Evolutionary conservation across 2,888 invertebrate species (phyloP), one percentile per base, ranked within the genome.

Genomic region (Clivina fossor): DNA sequence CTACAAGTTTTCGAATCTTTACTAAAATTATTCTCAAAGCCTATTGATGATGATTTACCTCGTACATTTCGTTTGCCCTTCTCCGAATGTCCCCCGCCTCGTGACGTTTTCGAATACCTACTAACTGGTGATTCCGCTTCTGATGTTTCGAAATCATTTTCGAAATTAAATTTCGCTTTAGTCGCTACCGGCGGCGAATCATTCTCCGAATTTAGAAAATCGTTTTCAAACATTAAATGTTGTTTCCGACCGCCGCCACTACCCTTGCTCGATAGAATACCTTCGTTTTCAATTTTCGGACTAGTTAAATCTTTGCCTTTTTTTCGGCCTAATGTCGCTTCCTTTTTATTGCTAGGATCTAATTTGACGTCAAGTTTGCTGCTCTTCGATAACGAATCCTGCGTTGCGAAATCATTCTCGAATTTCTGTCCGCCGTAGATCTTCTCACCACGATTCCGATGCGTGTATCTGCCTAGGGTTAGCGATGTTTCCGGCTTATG

Each of bases 181-280:
- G 43, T 41, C 4, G 56, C 57, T n/a, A 60, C 64, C n/a, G n/a
- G n/a, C 51, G 65, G 68, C 59, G 62, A 68, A 54, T 66, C 70
- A 51, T 60, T 66, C 44, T 73, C 71, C 9, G 67, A 68, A 38
- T 76, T 69, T 1, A 84, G 80, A 63, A 88, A 88, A 69, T 87
- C 86, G 68, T 88, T 87, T 66, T 87, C 86, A 69, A 87, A 87
- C 63, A 80, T 74, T 26, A 75, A 74, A 74, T 80, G 61, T 71
- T 78, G 66, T 74, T 78, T 73, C 72, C 76, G 22, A n/a, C n/a
- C n/a, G n/a, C n/a, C n/a, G n/a, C n/a, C n/a, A 72, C 74, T 69
- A 68, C 76, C n/a, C 75, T 72, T 72, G 33, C 71, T 65, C 2
- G 71, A 69, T 60, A 70, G 70, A n/a, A n/a, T n/a, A 15, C 70